A percentile compares a stretch with the other conserved stretches of the same genome.
Evolutionary conservation across 2,797 vertebrate species (phyloP).

Genomic region (Falco rusticolus): DNA sequence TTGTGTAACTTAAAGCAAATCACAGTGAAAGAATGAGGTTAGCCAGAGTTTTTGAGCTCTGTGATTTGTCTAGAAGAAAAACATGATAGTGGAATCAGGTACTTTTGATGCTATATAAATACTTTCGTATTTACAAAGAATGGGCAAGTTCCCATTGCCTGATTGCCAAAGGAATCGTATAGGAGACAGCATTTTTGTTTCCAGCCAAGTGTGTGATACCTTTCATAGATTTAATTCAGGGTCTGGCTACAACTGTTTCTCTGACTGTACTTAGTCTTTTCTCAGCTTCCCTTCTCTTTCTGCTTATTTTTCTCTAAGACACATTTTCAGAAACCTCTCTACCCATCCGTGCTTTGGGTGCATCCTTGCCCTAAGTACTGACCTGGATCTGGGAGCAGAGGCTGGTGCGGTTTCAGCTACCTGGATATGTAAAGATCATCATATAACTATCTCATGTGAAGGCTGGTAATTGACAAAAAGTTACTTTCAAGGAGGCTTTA

Average conservation of each 20-base stretch:
- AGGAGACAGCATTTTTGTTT: background rate
- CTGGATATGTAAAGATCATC: background rate
- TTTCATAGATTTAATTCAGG: background rate
- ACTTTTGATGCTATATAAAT: conserved; percentile 15
- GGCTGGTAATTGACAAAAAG: background rate
- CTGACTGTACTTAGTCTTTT: background rate
- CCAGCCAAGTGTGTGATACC: background rate
- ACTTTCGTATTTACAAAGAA: conserved; percentile 16
- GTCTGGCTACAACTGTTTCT: background rate
- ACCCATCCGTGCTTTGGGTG: background rate
- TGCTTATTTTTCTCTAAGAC: background rate
- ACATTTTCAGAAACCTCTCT: background rate
- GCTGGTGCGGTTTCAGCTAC: background rate
- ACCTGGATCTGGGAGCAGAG: rapidly evolving
- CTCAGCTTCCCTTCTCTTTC: background rate
- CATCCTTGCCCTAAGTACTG: background rate
- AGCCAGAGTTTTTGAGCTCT: conserved; percentile 50
- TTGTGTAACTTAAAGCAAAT: background rate
- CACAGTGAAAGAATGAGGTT: background rate
- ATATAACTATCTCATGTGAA: background rate
- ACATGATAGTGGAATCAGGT: background rate
- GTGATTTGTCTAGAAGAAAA: conserved; percentile 17
- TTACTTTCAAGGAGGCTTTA: background rate
- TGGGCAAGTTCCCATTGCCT: conserved; percentile 26
- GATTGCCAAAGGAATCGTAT: background rate